Evolutionary conservation across 2,113 vertebrate genomes (phyloP).

Genomic region (Trematocara nigrifrons): DNA sequence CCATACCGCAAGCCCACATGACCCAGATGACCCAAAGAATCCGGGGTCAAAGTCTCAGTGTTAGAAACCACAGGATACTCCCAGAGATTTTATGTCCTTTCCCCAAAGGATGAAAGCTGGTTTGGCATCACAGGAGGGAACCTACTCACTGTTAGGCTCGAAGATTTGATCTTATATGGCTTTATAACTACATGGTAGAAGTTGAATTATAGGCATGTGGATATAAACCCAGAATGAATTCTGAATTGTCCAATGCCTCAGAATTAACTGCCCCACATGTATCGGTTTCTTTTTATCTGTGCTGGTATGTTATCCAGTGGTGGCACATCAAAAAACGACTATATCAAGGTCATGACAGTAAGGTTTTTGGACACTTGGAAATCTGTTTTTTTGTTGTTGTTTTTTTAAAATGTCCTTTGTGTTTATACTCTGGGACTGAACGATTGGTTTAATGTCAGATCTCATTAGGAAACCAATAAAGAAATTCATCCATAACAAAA

Average conservation of each 20-base stretch:
- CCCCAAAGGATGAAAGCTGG: background rate
- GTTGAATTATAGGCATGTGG: background rate
- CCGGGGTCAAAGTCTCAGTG: background rate
- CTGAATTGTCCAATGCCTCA: background rate
- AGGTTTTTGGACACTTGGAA: background rate
- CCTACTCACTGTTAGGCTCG: background rate
- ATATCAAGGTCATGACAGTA: background rate
- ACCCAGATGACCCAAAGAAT: background rate
- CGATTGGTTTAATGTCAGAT: background rate
- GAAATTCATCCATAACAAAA: background rate
- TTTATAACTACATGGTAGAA: background rate
- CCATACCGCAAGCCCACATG: background rate
- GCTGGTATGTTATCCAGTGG: background rate
- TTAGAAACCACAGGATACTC: background rate
- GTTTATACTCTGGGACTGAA: background rate
- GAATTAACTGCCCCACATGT: background rate
- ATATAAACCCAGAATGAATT: background rate
- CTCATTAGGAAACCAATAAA: background rate
- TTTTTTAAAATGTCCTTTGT: background rate
- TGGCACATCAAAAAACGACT: background rate
- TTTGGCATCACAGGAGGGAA: background rate
- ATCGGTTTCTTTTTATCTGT: background rate
- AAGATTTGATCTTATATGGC: background rate
- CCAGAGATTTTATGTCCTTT: background rate
- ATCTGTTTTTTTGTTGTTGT: background rate